phyloP scores from a whole-genome alignment of 2,113 vertebrate genomes.

The Pseudopodoces humilis region DNA sequence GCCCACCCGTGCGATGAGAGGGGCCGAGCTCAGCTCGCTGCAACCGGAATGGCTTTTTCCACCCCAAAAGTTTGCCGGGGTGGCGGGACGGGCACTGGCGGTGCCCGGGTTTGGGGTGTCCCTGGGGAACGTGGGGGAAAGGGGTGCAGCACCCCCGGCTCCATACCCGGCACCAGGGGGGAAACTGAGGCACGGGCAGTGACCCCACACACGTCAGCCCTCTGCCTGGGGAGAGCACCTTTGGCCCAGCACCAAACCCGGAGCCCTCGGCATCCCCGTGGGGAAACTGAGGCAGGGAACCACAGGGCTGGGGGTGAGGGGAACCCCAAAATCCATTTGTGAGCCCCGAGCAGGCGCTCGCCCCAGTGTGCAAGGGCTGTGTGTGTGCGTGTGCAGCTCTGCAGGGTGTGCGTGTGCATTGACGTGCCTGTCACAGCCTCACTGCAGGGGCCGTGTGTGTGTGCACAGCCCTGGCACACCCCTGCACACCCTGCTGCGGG shows the following conservation, averaged over 20 bases:
- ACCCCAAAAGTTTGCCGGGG: constrained; percentile 25
- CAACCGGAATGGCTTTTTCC: neutral
- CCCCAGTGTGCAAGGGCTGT: fast-evolving
- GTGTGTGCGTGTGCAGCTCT: neutral
- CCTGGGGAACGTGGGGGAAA: neutral
- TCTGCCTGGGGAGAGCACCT: neutral
- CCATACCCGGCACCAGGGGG: fast-evolving
- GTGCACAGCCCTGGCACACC: neutral
- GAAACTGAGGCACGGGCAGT: neutral
- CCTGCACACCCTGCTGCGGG: neutral
- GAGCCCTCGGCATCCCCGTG: neutral
- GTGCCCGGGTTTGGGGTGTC: neutral
- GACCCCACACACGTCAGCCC: fast-evolving
- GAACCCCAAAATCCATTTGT: neutral
- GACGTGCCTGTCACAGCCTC: neutral
- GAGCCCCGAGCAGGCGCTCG: fast-evolving
- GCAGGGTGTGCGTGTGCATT: neutral
- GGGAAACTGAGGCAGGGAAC: constrained; percentile 11
- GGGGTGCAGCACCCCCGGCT: neutral
- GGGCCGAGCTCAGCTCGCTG: neutral
- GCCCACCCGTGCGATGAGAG: neutral
- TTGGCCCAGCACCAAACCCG: neutral
- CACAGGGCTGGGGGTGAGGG: neutral
- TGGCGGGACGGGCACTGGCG: neutral
- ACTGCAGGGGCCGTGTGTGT: neutral